A percentile compares a stretch with the other conserved stretches of the same genome.
phyloP scores from a whole-genome alignment of 2,888 invertebrate genomes.

The Diaprepes abbreviatus region DNA sequence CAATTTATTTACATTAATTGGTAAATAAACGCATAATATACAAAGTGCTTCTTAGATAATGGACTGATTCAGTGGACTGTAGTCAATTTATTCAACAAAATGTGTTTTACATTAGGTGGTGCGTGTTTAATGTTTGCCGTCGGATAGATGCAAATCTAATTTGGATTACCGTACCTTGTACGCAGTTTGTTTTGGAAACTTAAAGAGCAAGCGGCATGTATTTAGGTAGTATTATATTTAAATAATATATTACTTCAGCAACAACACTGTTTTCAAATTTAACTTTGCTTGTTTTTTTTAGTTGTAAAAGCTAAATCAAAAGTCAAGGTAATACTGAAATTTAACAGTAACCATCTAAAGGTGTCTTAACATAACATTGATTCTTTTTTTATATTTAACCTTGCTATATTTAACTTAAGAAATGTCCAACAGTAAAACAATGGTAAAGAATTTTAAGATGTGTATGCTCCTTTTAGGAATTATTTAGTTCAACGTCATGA shows the following conservation, averaged over 20 bases:
- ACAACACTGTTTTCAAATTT: neutral
- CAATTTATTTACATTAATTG: conserved; percentile 1
- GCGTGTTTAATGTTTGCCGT: conserved; percentile 11
- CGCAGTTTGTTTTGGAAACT: conserved; percentile 3
- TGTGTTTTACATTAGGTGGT: conserved; percentile 13
- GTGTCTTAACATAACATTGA: too few relatives aligned
- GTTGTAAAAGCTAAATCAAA: too few relatives aligned
- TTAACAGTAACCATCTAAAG: too few relatives aligned
- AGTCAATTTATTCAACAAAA: neutral
- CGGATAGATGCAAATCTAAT: conserved; percentile 18
- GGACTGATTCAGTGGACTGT: neutral
- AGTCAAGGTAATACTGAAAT: too few relatives aligned
- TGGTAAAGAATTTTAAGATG: too few relatives aligned
- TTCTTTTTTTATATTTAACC: too few relatives aligned
- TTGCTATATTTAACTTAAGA: too few relatives aligned
- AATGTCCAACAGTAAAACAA: too few relatives aligned
- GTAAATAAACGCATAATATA: neutral
- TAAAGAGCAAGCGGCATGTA: conserved; percentile 48
- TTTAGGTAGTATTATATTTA: conserved; percentile 49
- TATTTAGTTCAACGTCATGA: too few relatives aligned
- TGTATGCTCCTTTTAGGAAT: too few relatives aligned
- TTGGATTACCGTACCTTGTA: conserved; percentile 28
- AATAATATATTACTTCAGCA: conserved; percentile 22
- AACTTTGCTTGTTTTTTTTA: neutral
- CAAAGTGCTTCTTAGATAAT: conserved; percentile 8